Evolutionary conservation across 2,797 vertebrate genomes (phyloP).

Genomic region (Denticeps clupeoides): DNA sequence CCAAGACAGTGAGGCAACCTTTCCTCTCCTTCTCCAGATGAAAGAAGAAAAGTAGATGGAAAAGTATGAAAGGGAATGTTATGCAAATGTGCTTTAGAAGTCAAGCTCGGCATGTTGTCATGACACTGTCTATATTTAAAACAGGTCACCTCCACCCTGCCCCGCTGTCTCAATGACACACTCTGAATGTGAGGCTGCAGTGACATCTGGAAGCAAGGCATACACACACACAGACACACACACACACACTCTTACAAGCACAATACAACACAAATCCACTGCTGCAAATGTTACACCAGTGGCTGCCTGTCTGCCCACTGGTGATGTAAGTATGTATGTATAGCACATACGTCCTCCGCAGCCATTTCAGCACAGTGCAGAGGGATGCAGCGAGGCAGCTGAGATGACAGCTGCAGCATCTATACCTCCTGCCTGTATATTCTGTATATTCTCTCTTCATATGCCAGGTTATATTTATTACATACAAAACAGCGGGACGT

Average conservation of each 20-base stretch:
- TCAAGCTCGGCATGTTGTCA: conserved; percentile 59
- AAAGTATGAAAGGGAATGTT: conserved; percentile 30
- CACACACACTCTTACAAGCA: conserved; percentile 26
- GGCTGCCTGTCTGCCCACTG: conserved; percentile 4
- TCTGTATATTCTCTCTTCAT: no score
- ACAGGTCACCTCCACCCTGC: conserved; percentile 66
- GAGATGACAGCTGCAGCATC: conserved; percentile 45
- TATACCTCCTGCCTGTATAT: neutral
- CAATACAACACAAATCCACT: conserved; percentile 11
- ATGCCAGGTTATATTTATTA: no score
- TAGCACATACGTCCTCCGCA: conserved; percentile 44
- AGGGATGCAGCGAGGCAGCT: conserved; percentile 31
- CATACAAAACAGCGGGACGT: no score
- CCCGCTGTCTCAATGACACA: conserved; percentile 58
- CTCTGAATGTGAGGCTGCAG: conserved; percentile 46
- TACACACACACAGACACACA: neutral
- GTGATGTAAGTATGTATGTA: conserved; percentile 62
- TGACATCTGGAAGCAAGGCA: conserved; percentile 61
- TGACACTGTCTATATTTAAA: conserved; percentile 73
- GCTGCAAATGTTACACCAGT: conserved; percentile 20
- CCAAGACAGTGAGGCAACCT: conserved; percentile 6
- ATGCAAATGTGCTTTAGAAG: conserved; percentile 63
- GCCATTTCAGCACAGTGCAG: conserved; percentile 45
- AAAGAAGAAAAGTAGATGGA: neutral
- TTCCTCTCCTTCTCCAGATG: conserved; percentile 9